Evolutionary conservation across 1,140 invertebrate genomes (phyloP), one percentile per base, ranked within the genome.

Genomic region (Eumaeus atala): DNA sequence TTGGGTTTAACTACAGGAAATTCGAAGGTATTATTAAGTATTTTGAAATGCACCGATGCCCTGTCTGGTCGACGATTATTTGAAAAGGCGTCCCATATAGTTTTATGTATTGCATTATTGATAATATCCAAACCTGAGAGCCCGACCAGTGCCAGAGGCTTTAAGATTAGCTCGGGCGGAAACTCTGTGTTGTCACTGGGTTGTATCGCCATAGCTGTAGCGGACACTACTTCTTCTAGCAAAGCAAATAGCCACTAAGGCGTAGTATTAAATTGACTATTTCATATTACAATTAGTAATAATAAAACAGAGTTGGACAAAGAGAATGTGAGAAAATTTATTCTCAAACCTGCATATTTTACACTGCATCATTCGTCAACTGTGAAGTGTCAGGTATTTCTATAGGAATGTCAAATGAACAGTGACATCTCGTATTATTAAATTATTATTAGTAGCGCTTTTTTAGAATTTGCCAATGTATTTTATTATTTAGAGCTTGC

Each of bases 1-100:
- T 97, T 97, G 17, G 94, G 92, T 85, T 98, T 98, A 8, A 95
- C 91, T 42, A 94, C 92, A 9, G 96, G 96, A 86, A 98, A 98
- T 70, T 95, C 93, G 86, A 96, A 93, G 28, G 92, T 91, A 50
- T 93, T 90, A 33, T 89, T 89, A 17, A 96, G 88, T 52, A 95
- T 88, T 78, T 95, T 95, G 79, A 97, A 98, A 59, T 94, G 91
- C 36, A 98, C 91, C 0, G 95, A 91, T n/a, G 93, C 91, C 64
- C 95, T 89, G 52, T 98, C 96, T 2, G 92, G 84, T 57, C 93
- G 90, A 17, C 95, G 89, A 75, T 94, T 95, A 65, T 93, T 93
- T 56, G 90, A 94, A 79, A 98, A 97, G 0, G 94, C 92, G 77
- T 98, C 96, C 96, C 96, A 98, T 73, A 98, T 94, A 28, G 92